phyloP scores from a whole-genome alignment of 1,140 invertebrate genomes.

The Pseudomyrmex dendroicus region DNA sequence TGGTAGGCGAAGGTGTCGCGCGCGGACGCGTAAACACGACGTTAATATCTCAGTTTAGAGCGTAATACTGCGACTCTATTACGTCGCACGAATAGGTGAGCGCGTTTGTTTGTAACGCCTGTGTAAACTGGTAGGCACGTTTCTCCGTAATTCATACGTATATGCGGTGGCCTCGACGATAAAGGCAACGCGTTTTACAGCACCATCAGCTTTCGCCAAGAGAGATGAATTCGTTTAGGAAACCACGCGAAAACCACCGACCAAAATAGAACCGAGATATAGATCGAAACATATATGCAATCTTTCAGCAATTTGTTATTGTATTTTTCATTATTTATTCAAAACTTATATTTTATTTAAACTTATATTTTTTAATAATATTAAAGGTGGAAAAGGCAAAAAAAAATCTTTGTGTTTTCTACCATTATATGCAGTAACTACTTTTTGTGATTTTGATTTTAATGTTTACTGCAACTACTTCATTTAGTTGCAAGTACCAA shows the following conservation, averaged over 20 bases:
- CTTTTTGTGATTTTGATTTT: not conserved
- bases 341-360: no score
- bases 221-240: conserved; percentile 1
- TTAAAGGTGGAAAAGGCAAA: no score
- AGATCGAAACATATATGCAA: conserved; percentile 3
- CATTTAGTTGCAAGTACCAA: not conserved
- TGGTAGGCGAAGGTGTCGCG: conserved; percentile 28
- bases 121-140: conserved; percentile 40
- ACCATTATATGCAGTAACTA: not conserved
- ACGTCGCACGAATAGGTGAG: conserved; percentile 57
- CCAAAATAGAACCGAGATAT: conserved; percentile 2
- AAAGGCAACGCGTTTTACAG: conserved; percentile 47
- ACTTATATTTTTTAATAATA: no score
- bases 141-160: conserved; percentile 35
- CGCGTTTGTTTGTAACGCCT: conserved; percentile 32
- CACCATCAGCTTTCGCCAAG: conserved; percentile 15
- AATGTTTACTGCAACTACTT: not conserved
- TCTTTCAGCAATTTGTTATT: no score
- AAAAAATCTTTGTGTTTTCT: not conserved
- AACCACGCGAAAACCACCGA: not conserved
- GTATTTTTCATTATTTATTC: no score
- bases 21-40: conserved; percentile 59
- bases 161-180: conserved; percentile 18
- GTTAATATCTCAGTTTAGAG: conserved; percentile 72
- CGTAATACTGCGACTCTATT: conserved; percentile 56